Evolutionary conservation across 2,888 invertebrate species (phyloP), one percentile per base, ranked within the genome.

Genomic region (Idaea aversata): DNA sequence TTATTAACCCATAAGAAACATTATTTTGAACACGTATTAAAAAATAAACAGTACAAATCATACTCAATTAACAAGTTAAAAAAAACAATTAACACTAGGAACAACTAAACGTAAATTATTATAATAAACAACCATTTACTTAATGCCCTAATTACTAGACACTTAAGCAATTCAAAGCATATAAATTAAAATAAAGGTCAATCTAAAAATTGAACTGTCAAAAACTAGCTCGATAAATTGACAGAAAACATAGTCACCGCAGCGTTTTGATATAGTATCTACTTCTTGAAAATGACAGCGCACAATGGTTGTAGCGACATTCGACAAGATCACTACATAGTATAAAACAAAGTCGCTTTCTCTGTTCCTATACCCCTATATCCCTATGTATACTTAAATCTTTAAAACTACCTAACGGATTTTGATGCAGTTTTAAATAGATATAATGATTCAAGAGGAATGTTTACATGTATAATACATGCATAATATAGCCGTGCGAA

Each of bases 221-320:
- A 80, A 76, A 82, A 80, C 77, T 75, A 72, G 77, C 77, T 76
- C 76, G 68, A 78, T 80, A 83, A 82, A 83, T 83, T 82, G 82
- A 77, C 83, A 77, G 77, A 78, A 83, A 80, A 79, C 77, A 79
- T 82, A 79, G 77, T 75, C 77, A 80, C 75, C 74, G 66, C 65
- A 73, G 71, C 67, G 77, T 47, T 47, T 47, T 47, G 47, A 47
- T 10, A 47, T 47, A 47, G 10, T 47, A 25, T 25, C 25, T 25
- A 10, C 47, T 47, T 47, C 47, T 47, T 13, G 47, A 13, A 47
- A 47, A 47, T 7, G 47, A 47, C 10, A 13, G 47, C 47, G 13
- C 47, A 47, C 47, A 47, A 47, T 47, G 47, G 0, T 47, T 47
- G 13, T 47, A 47, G 47, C 47, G 47, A 47, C 47, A 47, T 25